Evolutionary conservation across 35 echinoderm and acorn worm species (phyloP), one percentile per base, ranked within the genome.

Genomic region (Ptychodera flava): DNA sequence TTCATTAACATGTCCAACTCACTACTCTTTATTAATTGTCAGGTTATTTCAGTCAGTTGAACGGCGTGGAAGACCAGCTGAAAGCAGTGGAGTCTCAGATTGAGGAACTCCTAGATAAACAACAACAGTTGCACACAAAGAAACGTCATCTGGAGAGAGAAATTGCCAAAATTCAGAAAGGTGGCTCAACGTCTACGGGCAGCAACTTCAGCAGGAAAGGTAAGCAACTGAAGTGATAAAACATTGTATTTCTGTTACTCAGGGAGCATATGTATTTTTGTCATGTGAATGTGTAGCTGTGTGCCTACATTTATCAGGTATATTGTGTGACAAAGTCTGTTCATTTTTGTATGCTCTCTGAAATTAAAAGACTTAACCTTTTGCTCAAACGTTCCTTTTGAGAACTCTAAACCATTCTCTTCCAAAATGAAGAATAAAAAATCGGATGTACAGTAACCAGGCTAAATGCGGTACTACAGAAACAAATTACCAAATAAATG

Each of bases 101-200:
- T 16, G 83, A 95, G 12, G 29, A 77, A 0, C 80, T 95, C 52
- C 78, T 87, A 28, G 52, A 90, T 36, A 88, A 86, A 30, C 91
- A 92, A 35, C 79, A 86, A n/a, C 79, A 33, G 29, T 85, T 95
- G 35, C 31, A 83, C 29, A 34, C 82, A 32, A 78, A 87, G 91
- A 95, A 92, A 76, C 81, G 80, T 77, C 35, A 87, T 29, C 88
- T 95, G 35, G 88, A 96, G 82, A 75, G 28, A 29, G 81, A 90
- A 84, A 45, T 85, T 33, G 80, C 37, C 52, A 35, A 86, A 30
- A 31, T 92, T 1, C 87, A 90, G 53, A 84, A 86, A 34, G 53
- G 85, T 31, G 83, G 93, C 81, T 6, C 6, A 12, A 12, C 45
- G 45, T 6, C 22, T 22, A 64, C 6, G 22, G 22, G 22, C 6